These are phyloP conservation scores for Plutomurus gul DNA, from an alignment of 1,140 invertebrate genomes.

Conservation along the genomic window DNA sequence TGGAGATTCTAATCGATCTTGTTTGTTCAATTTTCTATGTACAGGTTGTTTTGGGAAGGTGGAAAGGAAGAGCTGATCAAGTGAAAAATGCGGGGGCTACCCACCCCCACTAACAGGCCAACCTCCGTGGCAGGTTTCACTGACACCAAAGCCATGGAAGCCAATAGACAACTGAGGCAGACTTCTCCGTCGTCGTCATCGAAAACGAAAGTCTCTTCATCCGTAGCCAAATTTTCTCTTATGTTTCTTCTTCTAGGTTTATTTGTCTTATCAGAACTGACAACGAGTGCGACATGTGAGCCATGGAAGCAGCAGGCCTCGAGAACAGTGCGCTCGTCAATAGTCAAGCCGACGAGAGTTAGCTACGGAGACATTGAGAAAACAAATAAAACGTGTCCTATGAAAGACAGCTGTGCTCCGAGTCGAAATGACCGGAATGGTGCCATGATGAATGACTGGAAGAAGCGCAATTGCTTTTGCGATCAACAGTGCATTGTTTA, in stretches of 20 bases:
- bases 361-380: conserved; percentile 52
- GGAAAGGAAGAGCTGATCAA: conserved; percentile 6
- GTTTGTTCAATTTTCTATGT: not conserved
- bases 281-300: not conserved
- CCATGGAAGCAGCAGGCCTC: not conserved
- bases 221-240: not conserved
- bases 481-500: conserved; percentile 60
- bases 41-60: not conserved
- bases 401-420: conserved; percentile 52
- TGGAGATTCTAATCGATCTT: not conserved
- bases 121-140: not conserved
- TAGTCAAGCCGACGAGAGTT: conserved; percentile 47
- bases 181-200: not conserved
- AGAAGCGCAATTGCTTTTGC: conserved; percentile 62
- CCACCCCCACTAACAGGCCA: not conserved
- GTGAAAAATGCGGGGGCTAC: conserved; percentile 17
- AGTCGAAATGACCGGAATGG: conserved; percentile 51
- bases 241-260: not conserved
- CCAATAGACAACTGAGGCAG: not conserved
- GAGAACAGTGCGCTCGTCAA: conserved; percentile 44
- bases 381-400: conserved; percentile 51
- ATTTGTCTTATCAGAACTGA: not conserved
- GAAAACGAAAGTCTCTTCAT: not conserved
- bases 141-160: not conserved
- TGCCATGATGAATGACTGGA: conserved; percentile 56